A percentile compares a stretch with the other conserved stretches of the same genome.
These are phyloP conservation scores for Tokudaia tokunoshimensis DNA, from an alignment of 2,797 vertebrate species.

Conservation along the genomic window DNA sequence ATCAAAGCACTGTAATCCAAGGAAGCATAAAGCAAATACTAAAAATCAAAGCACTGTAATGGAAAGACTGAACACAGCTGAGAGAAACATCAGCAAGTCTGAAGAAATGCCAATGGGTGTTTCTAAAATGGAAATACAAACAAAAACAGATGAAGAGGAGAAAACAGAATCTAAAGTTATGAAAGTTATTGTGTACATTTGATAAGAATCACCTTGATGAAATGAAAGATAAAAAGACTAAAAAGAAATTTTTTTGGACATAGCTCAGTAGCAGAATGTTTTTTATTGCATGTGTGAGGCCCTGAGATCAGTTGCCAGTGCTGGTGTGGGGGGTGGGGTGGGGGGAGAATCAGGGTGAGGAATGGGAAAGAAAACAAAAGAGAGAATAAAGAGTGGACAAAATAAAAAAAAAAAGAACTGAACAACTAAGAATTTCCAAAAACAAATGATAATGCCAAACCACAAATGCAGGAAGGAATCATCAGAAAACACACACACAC, in stretches of 20 bases:
- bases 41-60: constrained; percentile 6
- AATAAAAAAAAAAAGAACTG: background rate
- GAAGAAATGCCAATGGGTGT: constrained; percentile 23
- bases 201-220: background rate
- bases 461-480: background rate
- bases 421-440: constrained; percentile 17
- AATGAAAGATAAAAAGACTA: background rate
- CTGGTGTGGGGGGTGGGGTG: too few species aligned
- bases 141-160: background rate
- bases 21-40: constrained; percentile 20
- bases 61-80: background rate
- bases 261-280: background rate
- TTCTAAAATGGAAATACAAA: constrained; percentile 3
- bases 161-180: background rate
- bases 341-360: fast-evolving
- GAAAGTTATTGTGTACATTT: background rate
- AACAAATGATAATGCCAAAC: background rate
- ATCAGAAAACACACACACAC: background rate
- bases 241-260: background rate
- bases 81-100: constrained; percentile 10
- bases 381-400: background rate
- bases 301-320: background rate
- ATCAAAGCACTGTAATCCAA: constrained; percentile 5
- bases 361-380: background rate
- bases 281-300: background rate